phyloP scores from a whole-genome alignment of 2,113 vertebrate genomes.

The Hystrix brachyura region DNA sequence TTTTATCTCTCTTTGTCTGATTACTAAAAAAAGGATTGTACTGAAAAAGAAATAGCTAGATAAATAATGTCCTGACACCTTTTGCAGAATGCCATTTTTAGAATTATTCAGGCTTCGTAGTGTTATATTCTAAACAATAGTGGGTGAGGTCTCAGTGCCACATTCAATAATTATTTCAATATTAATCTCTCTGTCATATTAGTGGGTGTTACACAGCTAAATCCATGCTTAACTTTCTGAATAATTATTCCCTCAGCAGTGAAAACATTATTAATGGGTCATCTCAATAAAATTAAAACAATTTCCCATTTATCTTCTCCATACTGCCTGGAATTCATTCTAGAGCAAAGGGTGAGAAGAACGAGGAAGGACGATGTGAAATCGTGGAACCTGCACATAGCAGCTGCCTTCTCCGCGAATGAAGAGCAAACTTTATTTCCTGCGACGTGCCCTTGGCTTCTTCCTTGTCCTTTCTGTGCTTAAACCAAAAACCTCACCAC shows the following conservation, averaged over 20 bases:
- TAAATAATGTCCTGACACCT: conserved; percentile 71
- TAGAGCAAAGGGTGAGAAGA: background rate
- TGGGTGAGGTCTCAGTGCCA: background rate
- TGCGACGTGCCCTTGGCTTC: background rate
- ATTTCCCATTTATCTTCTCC: conserved; percentile 38
- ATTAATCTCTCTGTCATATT: conserved; percentile 61
- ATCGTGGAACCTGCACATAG: background rate
- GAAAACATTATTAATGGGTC: conserved; percentile 48
- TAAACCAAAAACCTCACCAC: background rate
- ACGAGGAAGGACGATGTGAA: background rate
- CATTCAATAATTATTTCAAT: conserved; percentile 23
- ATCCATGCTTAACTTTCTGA: conserved; percentile 51
- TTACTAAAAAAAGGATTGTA: conserved; percentile 71
- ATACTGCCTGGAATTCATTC: background rate
- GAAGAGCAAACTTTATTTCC: conserved; percentile 10
- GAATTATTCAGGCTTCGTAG: conserved; percentile 16
- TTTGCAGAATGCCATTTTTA: conserved; percentile 54
- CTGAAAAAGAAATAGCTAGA: conserved; percentile 66
- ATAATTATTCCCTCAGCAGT: conserved; percentile 45
- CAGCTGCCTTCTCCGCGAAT: background rate
- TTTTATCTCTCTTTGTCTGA: conserved; percentile 77
- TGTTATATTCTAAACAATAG: conserved; percentile 52
- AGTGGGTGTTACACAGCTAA: conserved; percentile 35
- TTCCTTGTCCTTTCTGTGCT: background rate
- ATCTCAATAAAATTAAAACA: conserved; percentile 67